Conservation (phyloP, 2,888 invertebrate genomes). For the Xestia xanthographa region DNA sequence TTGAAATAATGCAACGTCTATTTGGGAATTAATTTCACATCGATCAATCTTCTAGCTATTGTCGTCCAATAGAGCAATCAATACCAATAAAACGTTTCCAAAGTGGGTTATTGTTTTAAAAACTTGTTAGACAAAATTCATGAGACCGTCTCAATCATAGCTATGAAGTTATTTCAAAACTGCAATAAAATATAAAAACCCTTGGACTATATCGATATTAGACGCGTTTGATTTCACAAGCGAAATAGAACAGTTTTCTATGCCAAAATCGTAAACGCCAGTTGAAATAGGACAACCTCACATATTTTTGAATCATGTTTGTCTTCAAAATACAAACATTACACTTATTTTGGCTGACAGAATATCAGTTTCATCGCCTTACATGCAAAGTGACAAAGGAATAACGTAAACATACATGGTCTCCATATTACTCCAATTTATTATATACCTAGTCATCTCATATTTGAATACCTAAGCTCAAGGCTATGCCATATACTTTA, state of each 20-base stretch:
- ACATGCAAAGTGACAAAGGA: background rate
- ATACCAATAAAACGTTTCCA: background rate
- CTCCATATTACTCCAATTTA: background rate
- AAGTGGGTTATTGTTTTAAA: background rate
- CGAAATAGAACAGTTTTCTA: constrained; percentile 26
- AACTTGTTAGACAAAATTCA: background rate
- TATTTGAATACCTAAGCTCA: constrained; percentile 19
- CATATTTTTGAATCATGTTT: constrained; percentile 17
- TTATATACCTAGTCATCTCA: background rate
- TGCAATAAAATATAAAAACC: constrained; percentile 15
- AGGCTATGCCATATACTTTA: constrained; percentile 20
- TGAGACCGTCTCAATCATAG: background rate
- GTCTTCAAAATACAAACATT: constrained; percentile 5
- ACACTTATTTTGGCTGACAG: background rate
- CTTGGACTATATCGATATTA: constrained; percentile 29
- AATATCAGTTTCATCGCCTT: background rate
- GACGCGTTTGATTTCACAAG: constrained; percentile 22
- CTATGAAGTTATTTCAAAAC: background rate
- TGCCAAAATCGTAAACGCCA: constrained; percentile 37
- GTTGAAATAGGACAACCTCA: constrained; percentile 37
- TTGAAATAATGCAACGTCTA: constrained; percentile 7
- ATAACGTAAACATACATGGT: background rate
- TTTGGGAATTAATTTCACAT: constrained; percentile 10
- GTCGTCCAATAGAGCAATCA: background rate
- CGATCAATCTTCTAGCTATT: constrained; percentile 3